Percentiles rank a stretch among this genome's conserved stretches.
phyloP scores from a whole-genome alignment of 2,888 invertebrate genomes.

The Mesoligia furuncula region DNA sequence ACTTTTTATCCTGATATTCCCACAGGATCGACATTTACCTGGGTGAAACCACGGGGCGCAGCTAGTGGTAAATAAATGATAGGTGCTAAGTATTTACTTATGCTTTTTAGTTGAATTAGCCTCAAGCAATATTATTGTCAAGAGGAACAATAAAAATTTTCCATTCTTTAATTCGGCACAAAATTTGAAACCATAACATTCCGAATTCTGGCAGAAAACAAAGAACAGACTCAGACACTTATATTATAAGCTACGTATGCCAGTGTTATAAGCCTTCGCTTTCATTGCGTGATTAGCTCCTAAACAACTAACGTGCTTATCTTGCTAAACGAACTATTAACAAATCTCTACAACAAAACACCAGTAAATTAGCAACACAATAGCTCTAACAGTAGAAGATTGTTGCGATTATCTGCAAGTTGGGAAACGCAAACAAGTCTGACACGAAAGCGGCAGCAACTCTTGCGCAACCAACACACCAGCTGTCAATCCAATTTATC shows the following conservation, averaged over 20 bases:
- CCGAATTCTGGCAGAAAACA: background rate
- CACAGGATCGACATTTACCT: no score
- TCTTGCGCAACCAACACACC: constrained; percentile 70
- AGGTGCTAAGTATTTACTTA: background rate
- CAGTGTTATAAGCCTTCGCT: constrained; percentile 1
- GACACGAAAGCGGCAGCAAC: constrained; percentile 59
- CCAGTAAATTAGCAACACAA: constrained; percentile 60
- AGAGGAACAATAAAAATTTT: background rate
- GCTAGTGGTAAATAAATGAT: background rate
- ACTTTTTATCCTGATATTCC: no score
- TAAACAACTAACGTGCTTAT: constrained; percentile 17
- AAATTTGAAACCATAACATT: background rate
- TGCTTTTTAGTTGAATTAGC: background rate
- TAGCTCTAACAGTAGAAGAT: constrained; percentile 58
- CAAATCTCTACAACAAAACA: constrained; percentile 53
- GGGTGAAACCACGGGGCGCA: no score
- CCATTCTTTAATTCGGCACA: background rate
- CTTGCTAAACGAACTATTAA: constrained; percentile 49
- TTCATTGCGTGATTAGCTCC: constrained; percentile 35
- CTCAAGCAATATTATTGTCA: background rate
- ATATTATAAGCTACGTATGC: background rate
- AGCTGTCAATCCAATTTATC: constrained; percentile 81
- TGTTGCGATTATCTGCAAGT: constrained; percentile 59
- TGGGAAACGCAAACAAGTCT: constrained; percentile 63
- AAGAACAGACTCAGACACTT: background rate